A percentile compares a stretch with the other conserved stretches of the same genome.
Evolutionary conservation across 1,140 invertebrate genomes (phyloP).

Genomic region (Diploscapter pachys): DNA sequence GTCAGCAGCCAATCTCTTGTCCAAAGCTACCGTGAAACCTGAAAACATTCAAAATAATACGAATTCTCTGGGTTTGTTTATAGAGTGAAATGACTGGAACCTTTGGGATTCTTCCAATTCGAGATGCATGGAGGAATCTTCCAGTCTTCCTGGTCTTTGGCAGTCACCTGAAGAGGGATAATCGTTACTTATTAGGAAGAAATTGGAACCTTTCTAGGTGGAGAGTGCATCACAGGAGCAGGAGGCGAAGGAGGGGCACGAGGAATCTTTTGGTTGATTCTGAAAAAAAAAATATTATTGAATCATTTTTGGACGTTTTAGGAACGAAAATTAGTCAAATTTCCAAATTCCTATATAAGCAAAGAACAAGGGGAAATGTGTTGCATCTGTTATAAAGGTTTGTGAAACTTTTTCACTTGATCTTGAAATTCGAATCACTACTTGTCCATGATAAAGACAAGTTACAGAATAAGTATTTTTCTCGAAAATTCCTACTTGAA

Average conservation of each 20-base stretch:
- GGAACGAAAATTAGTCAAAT: too few relatives aligned
- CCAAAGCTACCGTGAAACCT: conserved; percentile 89
- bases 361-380: too few relatives aligned
- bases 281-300: too few relatives aligned
- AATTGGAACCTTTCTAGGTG: conserved; percentile 74
- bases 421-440: too few relatives aligned
- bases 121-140: conserved; percentile 99
- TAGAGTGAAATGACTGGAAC: conserved; percentile 55
- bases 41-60: conserved; percentile 10
- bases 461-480: too few relatives aligned
- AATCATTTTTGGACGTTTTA: too few relatives aligned
- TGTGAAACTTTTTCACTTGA: too few relatives aligned
- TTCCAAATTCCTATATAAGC: too few relatives aligned
- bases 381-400: too few relatives aligned
- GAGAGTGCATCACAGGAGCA: conserved; percentile 94
- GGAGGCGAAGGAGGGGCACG: conserved; percentile 95
- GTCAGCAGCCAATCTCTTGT: conserved; percentile 95
- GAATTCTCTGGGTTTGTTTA: not conserved
- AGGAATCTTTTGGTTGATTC: conserved; percentile 73
- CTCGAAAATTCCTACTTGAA: conserved; percentile 69
- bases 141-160: conserved; percentile 99
- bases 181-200: not conserved
- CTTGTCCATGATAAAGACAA: too few relatives aligned
- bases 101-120: conserved; percentile 98
- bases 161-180: conserved; percentile 69